Evolutionary conservation across 2,888 invertebrate genomes (phyloP).

Genomic region (Cantharis rustica): DNA sequence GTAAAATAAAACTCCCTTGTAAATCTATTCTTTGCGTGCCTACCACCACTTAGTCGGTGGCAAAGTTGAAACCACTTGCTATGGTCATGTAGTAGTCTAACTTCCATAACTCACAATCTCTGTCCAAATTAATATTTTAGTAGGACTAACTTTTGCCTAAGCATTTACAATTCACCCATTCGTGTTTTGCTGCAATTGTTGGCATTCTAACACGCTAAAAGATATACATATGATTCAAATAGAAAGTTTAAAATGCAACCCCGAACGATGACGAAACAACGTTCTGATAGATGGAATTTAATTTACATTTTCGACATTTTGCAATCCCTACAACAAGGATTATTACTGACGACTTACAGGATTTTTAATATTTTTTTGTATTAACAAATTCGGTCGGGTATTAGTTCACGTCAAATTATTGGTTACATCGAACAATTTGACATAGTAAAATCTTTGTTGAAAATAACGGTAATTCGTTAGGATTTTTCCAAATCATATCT

Average conservation of each 20-base stretch:
- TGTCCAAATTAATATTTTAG: constrained; percentile 51
- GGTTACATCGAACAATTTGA: constrained; percentile 1
- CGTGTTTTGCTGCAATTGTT: constrained; percentile 24
- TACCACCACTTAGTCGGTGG: constrained; percentile 37
- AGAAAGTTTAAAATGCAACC: constrained; percentile 17
- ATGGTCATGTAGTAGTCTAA: constrained; percentile 45
- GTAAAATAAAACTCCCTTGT: constrained; percentile 6
- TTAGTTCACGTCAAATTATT: not conserved
- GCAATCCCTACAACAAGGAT: not conserved
- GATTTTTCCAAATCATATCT: constrained; percentile 45
- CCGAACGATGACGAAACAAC: not conserved
- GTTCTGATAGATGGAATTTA: not conserved
- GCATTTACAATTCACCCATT: constrained; percentile 22
- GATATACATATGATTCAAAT: constrained; percentile 22
- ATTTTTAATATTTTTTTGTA: not conserved
- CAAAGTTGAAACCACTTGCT: constrained; percentile 44
- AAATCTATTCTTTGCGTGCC: constrained; percentile 35
- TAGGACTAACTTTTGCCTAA: constrained; percentile 26
- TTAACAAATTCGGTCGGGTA: not conserved
- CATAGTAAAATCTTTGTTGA: constrained; percentile 26
- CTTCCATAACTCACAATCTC: constrained; percentile 54
- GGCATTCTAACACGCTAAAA: constrained; percentile 22
- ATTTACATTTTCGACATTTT: not conserved
- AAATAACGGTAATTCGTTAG: constrained; percentile 39
- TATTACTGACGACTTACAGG: not conserved